Conservation (phyloP, 2,888 invertebrate species). For the Hydropsyche betteni region DNA sequence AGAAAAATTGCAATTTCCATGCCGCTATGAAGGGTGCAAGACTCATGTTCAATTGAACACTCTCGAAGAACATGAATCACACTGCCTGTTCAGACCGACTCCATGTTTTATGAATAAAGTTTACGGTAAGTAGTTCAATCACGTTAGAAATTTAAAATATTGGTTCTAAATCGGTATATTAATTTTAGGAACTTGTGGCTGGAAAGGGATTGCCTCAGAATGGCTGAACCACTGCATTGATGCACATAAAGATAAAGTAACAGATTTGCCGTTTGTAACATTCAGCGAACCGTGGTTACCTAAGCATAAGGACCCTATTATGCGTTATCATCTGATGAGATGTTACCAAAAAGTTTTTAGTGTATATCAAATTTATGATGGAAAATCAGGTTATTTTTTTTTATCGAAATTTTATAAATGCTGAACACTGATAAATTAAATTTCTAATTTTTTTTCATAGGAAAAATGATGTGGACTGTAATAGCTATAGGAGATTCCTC, state of each 20-base stretch:
- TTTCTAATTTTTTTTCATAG: slow-evolving; percentile 51
- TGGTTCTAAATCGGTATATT: background rate
- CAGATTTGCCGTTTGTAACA: slow-evolving; percentile 64
- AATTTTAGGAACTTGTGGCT: slow-evolving; percentile 63
- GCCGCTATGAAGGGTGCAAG: slow-evolving; percentile 67
- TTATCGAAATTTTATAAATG: background rate
- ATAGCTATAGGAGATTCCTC: slow-evolving; percentile 59
- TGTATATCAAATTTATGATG: slow-evolving; percentile 66
- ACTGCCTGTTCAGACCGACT: slow-evolving; percentile 63
- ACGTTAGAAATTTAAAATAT: background rate
- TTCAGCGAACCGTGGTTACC: slow-evolving; percentile 64
- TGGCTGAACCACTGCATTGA: slow-evolving; percentile 71
- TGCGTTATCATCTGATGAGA: slow-evolving; percentile 63
- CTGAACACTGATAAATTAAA: background rate
- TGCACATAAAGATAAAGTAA: slow-evolving; percentile 65
- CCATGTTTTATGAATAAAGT: slow-evolving; percentile 66
- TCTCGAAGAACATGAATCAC: slow-evolving; percentile 64
- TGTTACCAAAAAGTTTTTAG: slow-evolving; percentile 65
- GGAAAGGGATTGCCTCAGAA: slow-evolving; percentile 69
- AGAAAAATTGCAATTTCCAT: slow-evolving; percentile 69
- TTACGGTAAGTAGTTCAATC: slow-evolving; percentile 57
- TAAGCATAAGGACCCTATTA: slow-evolving; percentile 62
- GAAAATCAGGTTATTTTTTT: slow-evolving; percentile 60
- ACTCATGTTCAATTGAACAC: slow-evolving; percentile 65
- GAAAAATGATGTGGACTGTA: slow-evolving; percentile 68